Evolutionary conservation across 2,888 invertebrate genomes (phyloP).

Genomic region (Smittia sp.): DNA sequence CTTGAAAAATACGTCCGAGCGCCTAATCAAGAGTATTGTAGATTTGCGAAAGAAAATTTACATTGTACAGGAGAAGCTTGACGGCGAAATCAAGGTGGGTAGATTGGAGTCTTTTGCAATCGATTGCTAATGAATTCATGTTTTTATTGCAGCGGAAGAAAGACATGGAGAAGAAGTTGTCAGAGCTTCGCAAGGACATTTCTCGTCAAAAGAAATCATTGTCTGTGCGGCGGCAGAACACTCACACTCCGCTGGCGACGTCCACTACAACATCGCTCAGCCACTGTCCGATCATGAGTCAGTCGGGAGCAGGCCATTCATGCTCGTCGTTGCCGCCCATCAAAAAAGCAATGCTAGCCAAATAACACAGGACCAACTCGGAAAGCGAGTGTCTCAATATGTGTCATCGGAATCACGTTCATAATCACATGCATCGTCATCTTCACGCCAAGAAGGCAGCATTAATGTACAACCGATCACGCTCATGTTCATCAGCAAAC

Average conservation of each 20-base stretch:
- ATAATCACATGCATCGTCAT: slow-evolving; percentile 18
- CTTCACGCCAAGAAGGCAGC: not conserved
- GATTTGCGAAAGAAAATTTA: slow-evolving; percentile 43
- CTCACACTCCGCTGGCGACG: slow-evolving; percentile 38
- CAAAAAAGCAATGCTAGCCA: slow-evolving; percentile 34
- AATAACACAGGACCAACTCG: slow-evolving; percentile 42
- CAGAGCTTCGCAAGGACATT: slow-evolving; percentile 42
- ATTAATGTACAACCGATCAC: slow-evolving; percentile 1
- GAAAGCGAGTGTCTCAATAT: slow-evolving; percentile 41
- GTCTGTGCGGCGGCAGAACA: slow-evolving; percentile 37
- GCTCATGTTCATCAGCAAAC: slow-evolving; percentile 34
- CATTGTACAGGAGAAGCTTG: slow-evolving; percentile 42
- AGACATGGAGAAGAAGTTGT: slow-evolving; percentile 42
- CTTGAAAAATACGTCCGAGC: slow-evolving; percentile 42
- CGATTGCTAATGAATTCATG: not conserved
- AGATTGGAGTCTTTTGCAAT: not conserved
- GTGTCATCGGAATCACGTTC: slow-evolving; percentile 22
- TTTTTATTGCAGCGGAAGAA: slow-evolving; percentile 41
- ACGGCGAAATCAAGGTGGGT: slow-evolving; percentile 42
- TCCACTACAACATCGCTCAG: slow-evolving; percentile 16
- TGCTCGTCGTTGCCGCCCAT: slow-evolving; percentile 41
- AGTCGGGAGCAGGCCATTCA: slow-evolving; percentile 22
- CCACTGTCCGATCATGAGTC: slow-evolving; percentile 18
- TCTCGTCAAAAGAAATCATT: slow-evolving; percentile 43
- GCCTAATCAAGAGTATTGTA: slow-evolving; percentile 42